phyloP scores from a whole-genome alignment of 1,140 invertebrate species.

The Microvelia longipes region DNA sequence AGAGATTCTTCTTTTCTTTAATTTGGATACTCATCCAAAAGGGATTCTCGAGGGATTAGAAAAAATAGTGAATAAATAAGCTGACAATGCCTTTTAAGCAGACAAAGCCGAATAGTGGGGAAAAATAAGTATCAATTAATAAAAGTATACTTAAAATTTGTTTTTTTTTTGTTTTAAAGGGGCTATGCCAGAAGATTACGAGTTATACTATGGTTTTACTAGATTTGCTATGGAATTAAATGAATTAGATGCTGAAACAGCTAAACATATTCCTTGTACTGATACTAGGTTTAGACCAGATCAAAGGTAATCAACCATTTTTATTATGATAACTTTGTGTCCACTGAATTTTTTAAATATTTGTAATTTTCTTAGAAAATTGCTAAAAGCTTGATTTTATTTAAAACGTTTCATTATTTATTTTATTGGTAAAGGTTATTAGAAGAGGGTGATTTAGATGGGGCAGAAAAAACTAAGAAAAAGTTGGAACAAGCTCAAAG shows the following conservation, averaged over 20 bases:
- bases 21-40: too few species aligned
- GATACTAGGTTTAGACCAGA: conserved; percentile 47
- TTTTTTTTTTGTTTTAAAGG: conserved; percentile 31
- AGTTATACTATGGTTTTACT: conserved; percentile 71
- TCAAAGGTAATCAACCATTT: conserved; percentile 25
- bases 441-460: conserved; percentile 57
- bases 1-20: too few species aligned
- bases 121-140: too few species aligned
- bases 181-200: conserved; percentile 61
- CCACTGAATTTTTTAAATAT: conserved; percentile 6
- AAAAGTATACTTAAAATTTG: too few species aligned
- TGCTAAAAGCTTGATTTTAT: background rate
- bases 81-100: too few species aligned
- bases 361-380: background rate
- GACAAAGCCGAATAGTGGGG: too few species aligned
- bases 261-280: conserved; percentile 48
- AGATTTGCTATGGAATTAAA: conserved; percentile 73
- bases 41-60: too few species aligned
- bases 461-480: conserved; percentile 53
- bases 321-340: background rate
- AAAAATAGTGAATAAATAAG: too few species aligned
- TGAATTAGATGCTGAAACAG: conserved; percentile 49
- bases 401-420: background rate
- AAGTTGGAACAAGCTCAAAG: conserved; percentile 50
- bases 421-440: conserved; percentile 37